phyloP scores from a whole-genome alignment of 2,797 vertebrate genomes.

The Paramormyrops hopkinsi region DNA sequence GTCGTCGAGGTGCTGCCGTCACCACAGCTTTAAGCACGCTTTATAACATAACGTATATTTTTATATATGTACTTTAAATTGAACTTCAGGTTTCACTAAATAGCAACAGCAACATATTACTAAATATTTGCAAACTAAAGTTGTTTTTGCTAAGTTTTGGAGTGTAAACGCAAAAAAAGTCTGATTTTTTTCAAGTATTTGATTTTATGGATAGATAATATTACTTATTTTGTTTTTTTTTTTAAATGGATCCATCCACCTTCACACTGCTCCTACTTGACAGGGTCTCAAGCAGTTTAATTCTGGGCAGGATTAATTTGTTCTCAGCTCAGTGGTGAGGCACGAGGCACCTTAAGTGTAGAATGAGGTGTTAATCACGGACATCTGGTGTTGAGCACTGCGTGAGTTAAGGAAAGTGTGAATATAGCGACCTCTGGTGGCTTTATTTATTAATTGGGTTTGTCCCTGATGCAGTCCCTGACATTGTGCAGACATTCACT shows the following conservation, averaged over 20 bases:
- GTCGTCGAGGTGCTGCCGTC: not conserved
- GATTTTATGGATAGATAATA: not conserved
- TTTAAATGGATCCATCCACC: not conserved
- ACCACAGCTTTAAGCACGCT: not conserved
- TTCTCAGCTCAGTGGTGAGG: slow-evolving; percentile 6
- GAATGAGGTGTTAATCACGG: slow-evolving; percentile 20
- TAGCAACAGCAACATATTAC: not conserved
- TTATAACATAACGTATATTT: not conserved
- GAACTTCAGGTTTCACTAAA: not conserved
- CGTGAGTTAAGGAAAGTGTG: not conserved
- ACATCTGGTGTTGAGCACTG: slow-evolving; percentile 4
- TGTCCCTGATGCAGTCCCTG: not conserved
- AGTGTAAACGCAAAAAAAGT: not conserved
- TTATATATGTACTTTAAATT: not conserved
- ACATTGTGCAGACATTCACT: not conserved
- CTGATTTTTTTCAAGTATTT: not conserved
- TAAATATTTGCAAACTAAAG: not conserved
- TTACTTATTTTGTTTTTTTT: not conserved
- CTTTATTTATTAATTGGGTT: not conserved
- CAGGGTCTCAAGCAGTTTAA: not conserved
- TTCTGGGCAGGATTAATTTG: slow-evolving; percentile 15
- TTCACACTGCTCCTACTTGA: not conserved
- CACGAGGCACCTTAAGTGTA: not conserved
- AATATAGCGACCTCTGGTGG: slow-evolving; percentile 14
- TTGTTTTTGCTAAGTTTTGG: not conserved